Conservation (phyloP, 2,888 invertebrate species). For the Drosophila kanekoi region DNA sequence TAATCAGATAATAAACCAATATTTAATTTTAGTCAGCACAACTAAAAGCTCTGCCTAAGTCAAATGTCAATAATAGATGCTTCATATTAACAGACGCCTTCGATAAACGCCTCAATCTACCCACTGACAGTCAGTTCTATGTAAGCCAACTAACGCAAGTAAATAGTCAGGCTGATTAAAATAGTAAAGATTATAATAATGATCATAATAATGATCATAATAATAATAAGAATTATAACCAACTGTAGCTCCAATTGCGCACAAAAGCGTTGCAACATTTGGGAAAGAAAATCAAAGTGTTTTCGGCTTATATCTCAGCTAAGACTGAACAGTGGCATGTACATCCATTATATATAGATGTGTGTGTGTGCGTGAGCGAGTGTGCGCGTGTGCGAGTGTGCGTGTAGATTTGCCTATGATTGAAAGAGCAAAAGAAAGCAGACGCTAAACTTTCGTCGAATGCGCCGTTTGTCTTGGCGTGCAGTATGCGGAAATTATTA, state of each 20-base stretch:
- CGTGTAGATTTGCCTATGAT: constrained; percentile 58
- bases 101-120: constrained; percentile 11
- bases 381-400: constrained; percentile 2
- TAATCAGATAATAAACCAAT: too few relatives aligned
- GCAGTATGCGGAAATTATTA: constrained; percentile 78
- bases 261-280: constrained; percentile 77
- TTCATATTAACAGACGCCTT: constrained; percentile 31
- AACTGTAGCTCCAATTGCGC: constrained; percentile 70
- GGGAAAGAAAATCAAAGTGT: constrained; percentile 64
- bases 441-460: constrained; percentile 67
- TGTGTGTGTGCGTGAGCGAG: constrained; percentile 4
- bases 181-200: constrained; percentile 11
- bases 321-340: constrained; percentile 4
- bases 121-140: constrained; percentile 12
- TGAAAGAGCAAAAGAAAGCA: constrained; percentile 59
- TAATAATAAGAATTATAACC: constrained; percentile 16
- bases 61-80: constrained; percentile 5
- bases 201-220: constrained; percentile 12
- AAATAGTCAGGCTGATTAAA: constrained; percentile 21
- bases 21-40: too few relatives aligned
- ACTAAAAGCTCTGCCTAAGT: not conserved
- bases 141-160: constrained; percentile 12
- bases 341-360: not conserved
- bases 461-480: constrained; percentile 49
- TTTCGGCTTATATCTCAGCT: constrained; percentile 39